A percentile compares a stretch with the other conserved stretches of the same genome.
Evolutionary conservation across 2,113 vertebrate genomes (phyloP).

Genomic region (Syrrhaptes paradoxus): DNA sequence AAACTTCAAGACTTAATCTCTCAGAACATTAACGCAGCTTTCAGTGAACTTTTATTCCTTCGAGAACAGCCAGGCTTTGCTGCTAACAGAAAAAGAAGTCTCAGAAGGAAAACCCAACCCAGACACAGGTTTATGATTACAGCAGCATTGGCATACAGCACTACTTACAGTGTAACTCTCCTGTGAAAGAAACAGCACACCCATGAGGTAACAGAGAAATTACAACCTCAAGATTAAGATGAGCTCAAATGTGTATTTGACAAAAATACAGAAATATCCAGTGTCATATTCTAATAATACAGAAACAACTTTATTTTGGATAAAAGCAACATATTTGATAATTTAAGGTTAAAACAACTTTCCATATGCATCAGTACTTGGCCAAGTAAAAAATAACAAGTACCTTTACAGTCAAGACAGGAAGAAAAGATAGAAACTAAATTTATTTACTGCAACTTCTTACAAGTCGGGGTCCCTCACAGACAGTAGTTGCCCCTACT

Average conservation of each 20-base stretch:
- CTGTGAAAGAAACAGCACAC: not conserved
- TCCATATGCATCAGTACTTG: not conserved
- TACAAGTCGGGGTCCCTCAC: not conserved
- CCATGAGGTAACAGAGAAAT: not conserved
- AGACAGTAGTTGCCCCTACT: not conserved
- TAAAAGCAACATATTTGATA: constrained; percentile 8
- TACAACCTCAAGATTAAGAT: not conserved
- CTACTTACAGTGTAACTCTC: not conserved
- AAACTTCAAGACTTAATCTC: not conserved
- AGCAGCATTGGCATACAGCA: not conserved
- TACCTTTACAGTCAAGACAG: not conserved
- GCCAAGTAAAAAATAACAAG: not conserved
- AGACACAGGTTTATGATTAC: not conserved
- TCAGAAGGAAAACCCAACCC: not conserved
- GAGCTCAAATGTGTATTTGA: constrained; percentile 28
- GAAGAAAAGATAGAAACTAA: not conserved
- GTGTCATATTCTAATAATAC: not conserved
- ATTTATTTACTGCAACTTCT: not conserved
- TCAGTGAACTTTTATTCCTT: not conserved
- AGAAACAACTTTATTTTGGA: not conserved
- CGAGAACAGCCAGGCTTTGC: not conserved
- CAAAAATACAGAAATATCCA: constrained; percentile 32
- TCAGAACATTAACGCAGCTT: not conserved
- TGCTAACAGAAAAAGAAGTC: not conserved
- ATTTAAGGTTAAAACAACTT: constrained; percentile 29